Conservation (phyloP, 2,888 invertebrate genomes). For the Pogonocherus hispidulus region DNA sequence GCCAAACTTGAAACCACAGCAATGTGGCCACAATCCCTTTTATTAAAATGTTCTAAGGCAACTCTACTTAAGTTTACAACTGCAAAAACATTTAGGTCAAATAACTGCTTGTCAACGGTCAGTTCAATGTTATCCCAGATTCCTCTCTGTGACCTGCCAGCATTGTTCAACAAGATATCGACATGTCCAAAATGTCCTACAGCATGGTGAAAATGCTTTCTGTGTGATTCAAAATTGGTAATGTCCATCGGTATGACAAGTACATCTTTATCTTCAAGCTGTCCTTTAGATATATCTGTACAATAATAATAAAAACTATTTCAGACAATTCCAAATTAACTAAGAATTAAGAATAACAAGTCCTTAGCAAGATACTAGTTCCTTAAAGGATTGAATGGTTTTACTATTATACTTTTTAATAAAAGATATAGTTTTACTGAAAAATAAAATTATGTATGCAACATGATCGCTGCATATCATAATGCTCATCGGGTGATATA, state of each 20-base stretch:
- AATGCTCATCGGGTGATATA: too few relatives aligned
- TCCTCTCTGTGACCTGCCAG: constrained; percentile 84
- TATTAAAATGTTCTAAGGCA: constrained; percentile 77
- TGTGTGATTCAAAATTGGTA: constrained; percentile 73
- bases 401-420: too few relatives aligned
- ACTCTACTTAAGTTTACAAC: constrained; percentile 79
- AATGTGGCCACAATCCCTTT: constrained; percentile 76
- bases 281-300: constrained; percentile 65
- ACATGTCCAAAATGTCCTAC: constrained; percentile 79
- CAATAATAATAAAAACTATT: constrained; percentile 41
- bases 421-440: too few relatives aligned
- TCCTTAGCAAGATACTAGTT: too few relatives aligned
- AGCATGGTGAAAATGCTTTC: constrained; percentile 74
- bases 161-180: constrained; percentile 86
- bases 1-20: constrained; percentile 83
- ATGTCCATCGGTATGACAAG: constrained; percentile 80
- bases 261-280: constrained; percentile 74
- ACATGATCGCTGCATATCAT: too few relatives aligned
- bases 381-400: too few relatives aligned
- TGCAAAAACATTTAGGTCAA: constrained; percentile 84
- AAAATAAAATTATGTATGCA: too few relatives aligned
- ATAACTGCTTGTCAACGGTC: constrained; percentile 80
- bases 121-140: constrained; percentile 79
- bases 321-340: too few relatives aligned
- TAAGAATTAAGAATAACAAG: too few relatives aligned